phyloP scores from a whole-genome alignment of 2,888 invertebrate species.

The Eumacrocentrus americanus region DNA sequence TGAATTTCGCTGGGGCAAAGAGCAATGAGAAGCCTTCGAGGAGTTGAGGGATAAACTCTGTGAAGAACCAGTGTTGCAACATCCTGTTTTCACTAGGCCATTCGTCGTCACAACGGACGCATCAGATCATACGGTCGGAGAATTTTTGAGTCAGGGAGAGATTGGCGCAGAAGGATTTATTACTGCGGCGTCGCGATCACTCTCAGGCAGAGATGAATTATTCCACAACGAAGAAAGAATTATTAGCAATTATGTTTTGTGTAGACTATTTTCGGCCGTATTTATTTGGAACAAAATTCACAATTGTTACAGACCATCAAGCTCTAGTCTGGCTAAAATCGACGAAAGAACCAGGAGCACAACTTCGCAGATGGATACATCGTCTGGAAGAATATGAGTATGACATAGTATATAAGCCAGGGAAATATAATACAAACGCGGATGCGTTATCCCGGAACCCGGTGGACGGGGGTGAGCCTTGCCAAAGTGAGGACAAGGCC shows the following conservation, averaged over 20 bases:
- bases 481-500: too few species aligned
- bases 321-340: constrained; percentile 46
- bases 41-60: too few species aligned
- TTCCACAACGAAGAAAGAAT: constrained; percentile 39
- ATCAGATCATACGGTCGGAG: too few species aligned
- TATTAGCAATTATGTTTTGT: constrained; percentile 39
- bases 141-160: too few species aligned
- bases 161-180: too few species aligned
- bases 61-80: too few species aligned
- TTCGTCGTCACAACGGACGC: too few species aligned
- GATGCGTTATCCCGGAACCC: constrained; percentile 36
- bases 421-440: constrained; percentile 37
- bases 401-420: constrained; percentile 39
- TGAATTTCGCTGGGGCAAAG: neutral
- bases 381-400: constrained; percentile 30
- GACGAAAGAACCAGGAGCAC: neutral
- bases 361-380: constrained; percentile 47
- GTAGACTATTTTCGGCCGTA: constrained; percentile 40
- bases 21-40: constrained; percentile 5
- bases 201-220: constrained; percentile 37
- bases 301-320: constrained; percentile 46
- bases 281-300: constrained; percentile 38
- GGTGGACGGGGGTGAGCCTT: too few species aligned
- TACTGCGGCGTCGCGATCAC: too few species aligned
- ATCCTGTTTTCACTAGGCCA: too few species aligned